Evolutionary conservation across 2,797 vertebrate species (phyloP).

Genomic region (Saxicola maurus): DNA sequence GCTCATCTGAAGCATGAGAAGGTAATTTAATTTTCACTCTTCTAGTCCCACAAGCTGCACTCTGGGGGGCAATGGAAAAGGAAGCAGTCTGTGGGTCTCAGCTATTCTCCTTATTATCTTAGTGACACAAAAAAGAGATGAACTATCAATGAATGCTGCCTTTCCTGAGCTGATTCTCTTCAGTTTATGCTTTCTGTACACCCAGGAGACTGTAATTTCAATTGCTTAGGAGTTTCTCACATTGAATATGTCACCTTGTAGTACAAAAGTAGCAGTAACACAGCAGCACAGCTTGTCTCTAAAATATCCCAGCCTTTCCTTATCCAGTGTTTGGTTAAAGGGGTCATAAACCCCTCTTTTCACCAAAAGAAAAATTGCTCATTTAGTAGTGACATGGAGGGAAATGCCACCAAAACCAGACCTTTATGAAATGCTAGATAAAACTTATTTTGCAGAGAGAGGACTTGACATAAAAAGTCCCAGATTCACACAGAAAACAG

Average conservation of each 20-base stretch:
- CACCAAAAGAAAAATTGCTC: not conserved
- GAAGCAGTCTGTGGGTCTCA: not conserved
- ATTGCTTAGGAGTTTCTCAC: not conserved
- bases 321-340: not conserved
- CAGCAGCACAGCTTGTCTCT: not conserved
- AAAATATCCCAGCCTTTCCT: not conserved
- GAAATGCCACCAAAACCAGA: not conserved
- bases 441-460: not conserved
- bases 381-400: not conserved
- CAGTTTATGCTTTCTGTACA: not conserved
- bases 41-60: not conserved
- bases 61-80: not conserved
- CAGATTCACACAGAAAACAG: not conserved
- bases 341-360: not conserved
- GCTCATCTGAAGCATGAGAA: conserved; percentile 35
- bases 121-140: not conserved
- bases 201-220: not conserved
- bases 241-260: not conserved
- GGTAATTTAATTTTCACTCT: conserved; percentile 45
- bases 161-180: not conserved
- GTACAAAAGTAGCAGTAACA: not conserved
- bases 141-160: not conserved
- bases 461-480: not conserved
- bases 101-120: not conserved
- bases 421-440: not conserved